These are phyloP conservation scores for Toxotes jaculatrix DNA, from an alignment of 2,113 vertebrate species.

Conservation along the genomic window DNA sequence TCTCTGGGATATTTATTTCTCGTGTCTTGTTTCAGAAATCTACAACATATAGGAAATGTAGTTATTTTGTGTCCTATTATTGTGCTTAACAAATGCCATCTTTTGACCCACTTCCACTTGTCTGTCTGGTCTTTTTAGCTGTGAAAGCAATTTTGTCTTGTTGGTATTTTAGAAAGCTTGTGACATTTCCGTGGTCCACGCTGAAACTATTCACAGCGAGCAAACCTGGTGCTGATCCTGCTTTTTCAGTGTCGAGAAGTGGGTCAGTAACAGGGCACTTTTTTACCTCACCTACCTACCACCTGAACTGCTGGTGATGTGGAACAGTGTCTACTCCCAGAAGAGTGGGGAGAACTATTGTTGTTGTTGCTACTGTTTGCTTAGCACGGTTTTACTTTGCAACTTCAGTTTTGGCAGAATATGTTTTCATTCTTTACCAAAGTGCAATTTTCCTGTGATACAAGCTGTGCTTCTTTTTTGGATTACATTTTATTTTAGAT, in stretches of 20 bases:
- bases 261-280: not conserved
- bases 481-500: no score
- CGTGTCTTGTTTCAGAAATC: not conserved
- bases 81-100: no score
- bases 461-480: no score
- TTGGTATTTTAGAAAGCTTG: not conserved
- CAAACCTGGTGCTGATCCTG: slow-evolving; percentile 10
- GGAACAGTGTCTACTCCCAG: not conserved
- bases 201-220: not conserved
- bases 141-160: slow-evolving; percentile 1
- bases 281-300: slow-evolving; percentile 4
- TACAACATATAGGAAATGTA: not conserved
- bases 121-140: not conserved
- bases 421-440: no score
- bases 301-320: not conserved
- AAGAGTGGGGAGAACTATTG: not conserved
- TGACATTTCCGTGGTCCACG: not conserved
- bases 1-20: not conserved
- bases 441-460: no score
- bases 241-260: slow-evolving; percentile 10
- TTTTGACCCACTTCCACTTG: not conserved
- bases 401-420: no score
- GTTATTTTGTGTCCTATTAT: not conserved
- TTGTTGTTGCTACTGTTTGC: not conserved
- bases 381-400: not conserved